Percentiles rank a stretch among this genome's conserved stretches.
Conservation (phyloP, 2,888 invertebrate genomes). For the Ptilodon capucinus region DNA sequence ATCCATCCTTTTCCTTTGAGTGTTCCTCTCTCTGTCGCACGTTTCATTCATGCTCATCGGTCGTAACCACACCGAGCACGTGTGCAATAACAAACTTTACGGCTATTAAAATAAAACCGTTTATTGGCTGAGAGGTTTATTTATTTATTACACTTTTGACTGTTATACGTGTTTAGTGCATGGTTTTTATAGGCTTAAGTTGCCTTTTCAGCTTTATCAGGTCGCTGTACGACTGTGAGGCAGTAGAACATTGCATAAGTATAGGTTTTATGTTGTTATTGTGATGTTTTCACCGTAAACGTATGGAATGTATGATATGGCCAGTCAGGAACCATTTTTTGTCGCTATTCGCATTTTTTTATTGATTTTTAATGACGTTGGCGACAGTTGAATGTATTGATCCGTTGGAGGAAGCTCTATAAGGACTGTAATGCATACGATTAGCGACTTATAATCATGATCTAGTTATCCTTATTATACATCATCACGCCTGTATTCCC, state of each 20-base stretch:
- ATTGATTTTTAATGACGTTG: constrained; percentile 59
- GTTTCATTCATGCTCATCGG: constrained; percentile 71
- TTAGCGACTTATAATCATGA: neutral
- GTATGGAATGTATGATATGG: constrained; percentile 76
- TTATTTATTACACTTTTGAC: constrained; percentile 76
- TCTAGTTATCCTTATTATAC: too few relatives aligned
- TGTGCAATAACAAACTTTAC: constrained; percentile 79
- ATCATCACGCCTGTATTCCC: neutral
- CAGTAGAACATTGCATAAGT: constrained; percentile 81
- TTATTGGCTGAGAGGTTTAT: constrained; percentile 76
- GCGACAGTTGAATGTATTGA: constrained; percentile 29
- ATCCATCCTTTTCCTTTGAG: constrained; percentile 53
- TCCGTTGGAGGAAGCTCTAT: neutral
- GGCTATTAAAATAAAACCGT: constrained; percentile 73
- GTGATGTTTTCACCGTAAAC: constrained; percentile 79
- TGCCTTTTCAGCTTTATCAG: constrained; percentile 84
- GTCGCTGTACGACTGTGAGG: constrained; percentile 79
- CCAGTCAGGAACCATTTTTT: constrained; percentile 66
- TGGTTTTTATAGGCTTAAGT: constrained; percentile 82
- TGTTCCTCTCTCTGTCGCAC: constrained; percentile 56
- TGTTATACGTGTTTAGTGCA: constrained; percentile 78
- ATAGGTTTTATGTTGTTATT: constrained; percentile 82
- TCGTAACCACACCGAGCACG: constrained; percentile 72
- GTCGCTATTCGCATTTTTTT: constrained; percentile 61
- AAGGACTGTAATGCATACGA: neutral